A percentile compares a stretch with the other conserved stretches of the same genome.
phyloP scores from a whole-genome alignment of 2,888 invertebrate genomes.

The Polietes domitor region DNA sequence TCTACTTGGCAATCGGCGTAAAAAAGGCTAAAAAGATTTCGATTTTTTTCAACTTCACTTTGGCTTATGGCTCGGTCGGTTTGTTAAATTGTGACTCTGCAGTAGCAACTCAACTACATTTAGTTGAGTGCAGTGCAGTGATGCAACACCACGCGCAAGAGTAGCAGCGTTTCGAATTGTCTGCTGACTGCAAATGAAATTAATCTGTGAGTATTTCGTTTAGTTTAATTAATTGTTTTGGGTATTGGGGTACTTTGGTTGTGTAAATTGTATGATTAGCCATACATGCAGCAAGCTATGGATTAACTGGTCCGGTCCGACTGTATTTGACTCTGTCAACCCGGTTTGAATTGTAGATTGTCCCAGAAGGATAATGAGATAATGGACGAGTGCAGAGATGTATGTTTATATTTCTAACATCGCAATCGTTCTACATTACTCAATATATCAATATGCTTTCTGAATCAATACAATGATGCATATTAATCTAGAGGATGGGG shows the following conservation, averaged over 20 bases:
- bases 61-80: background rate
- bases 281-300: background rate
- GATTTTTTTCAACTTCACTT: background rate
- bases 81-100: slow-evolving; percentile 15
- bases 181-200: slow-evolving; percentile 68
- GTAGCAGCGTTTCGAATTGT: slow-evolving; percentile 27
- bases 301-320: background rate
- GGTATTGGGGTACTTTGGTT: background rate
- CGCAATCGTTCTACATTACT: no score
- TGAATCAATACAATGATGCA: no score
- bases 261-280: background rate
- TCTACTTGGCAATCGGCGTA: background rate
- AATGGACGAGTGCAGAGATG: no score
- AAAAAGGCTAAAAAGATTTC: slow-evolving; percentile 11
- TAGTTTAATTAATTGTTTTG: slow-evolving; percentile 76
- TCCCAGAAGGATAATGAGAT: no score
- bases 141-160: background rate
- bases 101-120: background rate
- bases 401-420: no score
- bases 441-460: no score
- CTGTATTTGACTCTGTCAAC: background rate
- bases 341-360: no score
- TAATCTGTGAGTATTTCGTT: slow-evolving; percentile 75
- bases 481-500: no score
- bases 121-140: background rate